Evolutionary conservation across 2,888 invertebrate genomes (phyloP).

Genomic region (Hymenopus coronatus): DNA sequence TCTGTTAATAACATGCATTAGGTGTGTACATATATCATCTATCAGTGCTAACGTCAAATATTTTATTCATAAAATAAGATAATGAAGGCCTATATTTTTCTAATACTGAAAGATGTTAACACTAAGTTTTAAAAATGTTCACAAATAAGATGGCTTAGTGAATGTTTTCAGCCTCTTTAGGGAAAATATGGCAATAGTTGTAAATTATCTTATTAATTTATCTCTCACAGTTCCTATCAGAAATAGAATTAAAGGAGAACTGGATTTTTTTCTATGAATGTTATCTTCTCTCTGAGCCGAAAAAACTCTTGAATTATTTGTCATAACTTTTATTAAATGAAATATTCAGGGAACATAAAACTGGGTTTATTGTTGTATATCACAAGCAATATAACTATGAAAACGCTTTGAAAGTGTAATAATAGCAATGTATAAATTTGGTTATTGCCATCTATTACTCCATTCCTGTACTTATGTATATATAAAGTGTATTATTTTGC

Average conservation of each 20-base stretch:
- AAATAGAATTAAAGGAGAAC: background rate
- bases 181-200: background rate
- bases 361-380: background rate
- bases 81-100: slow-evolving; percentile 14
- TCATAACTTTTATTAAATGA: background rate
- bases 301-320: background rate
- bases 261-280: background rate
- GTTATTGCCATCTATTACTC: background rate
- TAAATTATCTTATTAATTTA: background rate
- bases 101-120: background rate
- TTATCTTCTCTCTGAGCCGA: background rate
- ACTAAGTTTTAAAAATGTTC: background rate
- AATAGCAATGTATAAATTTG: background rate
- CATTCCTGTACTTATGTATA: slow-evolving; percentile 25
- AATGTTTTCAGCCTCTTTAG: background rate
- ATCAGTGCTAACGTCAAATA: background rate
- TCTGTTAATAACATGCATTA: background rate
- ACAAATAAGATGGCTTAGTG: background rate
- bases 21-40: background rate
- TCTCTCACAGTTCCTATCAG: background rate
- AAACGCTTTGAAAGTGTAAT: background rate
- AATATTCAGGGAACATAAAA: background rate
- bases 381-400: background rate
- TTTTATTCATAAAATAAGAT: background rate
- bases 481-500: slow-evolving; percentile 10